Base-by-base conservation (phyloP, 2,888 invertebrate species). In the Syritta pipiens region DNA sequence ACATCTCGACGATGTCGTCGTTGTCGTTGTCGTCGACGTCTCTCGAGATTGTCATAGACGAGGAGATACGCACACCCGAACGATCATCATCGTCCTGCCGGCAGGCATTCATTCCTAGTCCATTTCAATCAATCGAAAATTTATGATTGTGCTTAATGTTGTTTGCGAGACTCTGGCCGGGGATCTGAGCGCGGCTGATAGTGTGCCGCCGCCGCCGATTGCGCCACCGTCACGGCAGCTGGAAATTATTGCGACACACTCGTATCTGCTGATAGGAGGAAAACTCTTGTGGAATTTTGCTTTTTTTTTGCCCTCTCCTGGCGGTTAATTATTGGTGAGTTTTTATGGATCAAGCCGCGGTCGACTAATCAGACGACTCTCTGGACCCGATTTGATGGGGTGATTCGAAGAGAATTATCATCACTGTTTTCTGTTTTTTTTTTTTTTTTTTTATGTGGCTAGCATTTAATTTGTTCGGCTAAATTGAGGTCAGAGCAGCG, bases 51-150 rank as follows among this genome's bases (percentile, higher is more conserved):
- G 65, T 71, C 71, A 60, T 62, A 59, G 65, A 59, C 37, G 37
- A 37, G 14, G 19, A 14, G 65, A 77, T 77, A 77, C 69, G 62
- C 69, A 63, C 28, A 20, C 28, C 6, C 26, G 7, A 12, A 59
- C 12, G 55, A 68, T 68, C 60, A 69, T 57, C 62, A 69, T 67
- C 24, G 12, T 59, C 51, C 65, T 60, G 72, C 72, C 65, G n/a
- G 44, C 65, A 53, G 48, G 72, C 59, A 48, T 42, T 60, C 32
- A 53, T 65, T 71, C 42, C 65, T 62, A 76, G 65, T 77, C 65
- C 65, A 77, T 77, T 77, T 77, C 72, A 72, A 72, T 77, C 72
- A 72, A 71, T 72, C 42, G 46, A 46, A 53, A 67, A 67, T 77
- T 77, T 71, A 77, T 67, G 63, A 40, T 24, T 28, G 65, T 77